Evolutionary conservation across 2,888 invertebrate genomes (phyloP), one percentile per base, ranked within the genome.

Genomic region (Theodoxus fluviatilis): DNA sequence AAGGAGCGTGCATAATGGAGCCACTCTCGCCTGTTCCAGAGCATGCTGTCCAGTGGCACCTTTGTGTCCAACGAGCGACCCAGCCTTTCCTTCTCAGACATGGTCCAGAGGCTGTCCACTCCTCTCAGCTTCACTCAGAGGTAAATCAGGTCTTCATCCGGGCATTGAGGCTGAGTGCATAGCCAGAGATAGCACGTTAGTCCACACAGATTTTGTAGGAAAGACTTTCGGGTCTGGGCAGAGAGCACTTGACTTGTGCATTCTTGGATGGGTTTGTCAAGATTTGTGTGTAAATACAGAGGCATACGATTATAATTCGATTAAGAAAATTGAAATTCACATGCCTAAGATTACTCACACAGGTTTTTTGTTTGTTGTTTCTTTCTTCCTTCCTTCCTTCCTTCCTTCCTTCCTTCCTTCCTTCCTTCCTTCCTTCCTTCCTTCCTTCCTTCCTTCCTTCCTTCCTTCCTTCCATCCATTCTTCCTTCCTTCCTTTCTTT

Each of bases 301-400:
- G 4, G 33, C 25, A 18, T 35, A 35, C 15, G 31, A 28, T 31
- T 28, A 28, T 28, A n/a, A 25, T 28, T 57, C 6, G 31, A 28
- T 15, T 25, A 28, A 31, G 3, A 3, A 3, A 57, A 15, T 18
- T 4, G 31, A 22, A 22, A 18, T 22, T 55, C 7, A 7, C 9
- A 55, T 7, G 55, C 22, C 7, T 18, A 18, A 7, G 7, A 18
- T 55, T 9, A 7, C 55, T 22, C 22, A 22, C 7, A 22, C 9
- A 18, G 22, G 55, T 2, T 4, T 18, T 18, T 28, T 18, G 18
- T 3, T 28, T 31, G 3, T 31, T 25, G n/a, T 15, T 35, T 31
- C 7, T 63, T 33, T 63, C 7, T 35, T 63, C 63, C n/a, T 22
- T 35, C 63, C 6, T n/a, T 33, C 63, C 15, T n/a, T 33, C 63